phyloP scores from a whole-genome alignment of 2,888 invertebrate species.

The Endotricha flammealis region DNA sequence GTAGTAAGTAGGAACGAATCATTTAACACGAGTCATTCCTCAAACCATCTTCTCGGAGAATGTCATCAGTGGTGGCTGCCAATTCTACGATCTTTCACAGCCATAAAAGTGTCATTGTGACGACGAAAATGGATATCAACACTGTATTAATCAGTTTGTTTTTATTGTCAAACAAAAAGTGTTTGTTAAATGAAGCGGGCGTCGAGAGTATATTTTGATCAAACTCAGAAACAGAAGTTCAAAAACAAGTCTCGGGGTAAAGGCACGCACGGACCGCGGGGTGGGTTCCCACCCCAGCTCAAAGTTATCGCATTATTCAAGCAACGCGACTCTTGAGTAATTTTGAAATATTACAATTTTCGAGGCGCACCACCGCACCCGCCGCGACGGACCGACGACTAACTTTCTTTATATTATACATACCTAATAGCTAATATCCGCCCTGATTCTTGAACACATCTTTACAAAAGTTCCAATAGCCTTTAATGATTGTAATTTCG shows the following conservation, averaged over 20 bases:
- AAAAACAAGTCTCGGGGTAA: conserved; percentile 61
- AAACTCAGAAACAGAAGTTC: conserved; percentile 70
- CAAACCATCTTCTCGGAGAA: no score
- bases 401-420: conserved; percentile 38
- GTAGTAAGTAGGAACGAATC: no score
- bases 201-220: conserved; percentile 69
- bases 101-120: no score
- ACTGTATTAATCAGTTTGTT: not conserved
- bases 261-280: conserved; percentile 56
- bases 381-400: conserved; percentile 41
- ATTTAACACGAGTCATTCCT: no score
- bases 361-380: conserved; percentile 57
- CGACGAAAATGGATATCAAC: not conserved
- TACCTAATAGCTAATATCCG: conserved; percentile 12
- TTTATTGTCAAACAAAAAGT: conserved; percentile 14
- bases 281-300: conserved; percentile 46
- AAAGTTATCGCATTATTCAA: conserved; percentile 77
- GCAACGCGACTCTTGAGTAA: conserved; percentile 77
- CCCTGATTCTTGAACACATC: conserved; percentile 5
- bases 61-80: no score
- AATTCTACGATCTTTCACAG: not conserved
- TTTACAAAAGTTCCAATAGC: conserved; percentile 6
- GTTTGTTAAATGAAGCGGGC: conserved; percentile 46
- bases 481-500: no score
- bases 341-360: conserved; percentile 79